Evolutionary conservation across 2,888 invertebrate genomes (phyloP).

Genomic region (Leucozona laternaria): DNA sequence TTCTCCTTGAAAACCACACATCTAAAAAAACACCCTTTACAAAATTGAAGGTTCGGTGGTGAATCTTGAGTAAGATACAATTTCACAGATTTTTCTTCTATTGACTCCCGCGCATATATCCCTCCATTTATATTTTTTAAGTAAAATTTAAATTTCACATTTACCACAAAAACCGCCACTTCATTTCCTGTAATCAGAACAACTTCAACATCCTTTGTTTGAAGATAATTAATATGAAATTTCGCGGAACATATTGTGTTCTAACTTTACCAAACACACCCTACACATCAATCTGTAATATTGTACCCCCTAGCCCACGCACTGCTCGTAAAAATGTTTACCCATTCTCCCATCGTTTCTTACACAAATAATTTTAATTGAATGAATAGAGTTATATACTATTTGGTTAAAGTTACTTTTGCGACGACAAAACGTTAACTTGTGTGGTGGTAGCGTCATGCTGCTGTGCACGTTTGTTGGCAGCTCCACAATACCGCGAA

Average conservation of each 20-base stretch:
- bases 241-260: constrained; percentile 66
- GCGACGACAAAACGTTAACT: constrained; percentile 57
- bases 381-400: constrained; percentile 60
- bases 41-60: too few species aligned
- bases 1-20: too few species aligned
- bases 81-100: too few species aligned
- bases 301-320: not conserved
- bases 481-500: constrained; percentile 74
- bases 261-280: constrained; percentile 32
- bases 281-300: not conserved
- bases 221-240: constrained; percentile 67
- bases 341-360: not conserved
- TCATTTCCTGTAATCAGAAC: constrained; percentile 39
- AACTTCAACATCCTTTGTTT: constrained; percentile 49
- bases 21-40: too few species aligned
- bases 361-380: constrained; percentile 68
- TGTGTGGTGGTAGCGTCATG: constrained; percentile 67
- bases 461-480: constrained; percentile 58
- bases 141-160: not conserved
- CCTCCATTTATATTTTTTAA: too few species aligned
- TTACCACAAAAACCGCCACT: not conserved
- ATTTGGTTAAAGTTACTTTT: constrained; percentile 46
- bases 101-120: too few species aligned
- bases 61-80: too few species aligned
- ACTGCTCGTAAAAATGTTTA: constrained; percentile 16